Percentiles rank a stretch among this genome's conserved stretches.
Evolutionary conservation across 2,113 vertebrate genomes (phyloP).

Genomic region (Salvelinus alpinus): DNA sequence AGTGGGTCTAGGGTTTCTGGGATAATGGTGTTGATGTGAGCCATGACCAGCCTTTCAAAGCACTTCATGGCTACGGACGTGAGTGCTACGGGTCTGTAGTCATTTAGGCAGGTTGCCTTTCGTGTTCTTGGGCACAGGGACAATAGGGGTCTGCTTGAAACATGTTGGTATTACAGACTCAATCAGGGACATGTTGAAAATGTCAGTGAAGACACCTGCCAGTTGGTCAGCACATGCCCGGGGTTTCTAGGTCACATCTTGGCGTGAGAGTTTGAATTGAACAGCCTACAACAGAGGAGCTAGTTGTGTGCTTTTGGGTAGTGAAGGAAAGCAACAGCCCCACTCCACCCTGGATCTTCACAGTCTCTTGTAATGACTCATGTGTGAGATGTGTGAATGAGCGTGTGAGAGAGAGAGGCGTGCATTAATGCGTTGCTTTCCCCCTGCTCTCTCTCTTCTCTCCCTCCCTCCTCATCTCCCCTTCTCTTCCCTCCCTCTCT

Average conservation of each 20-base stretch:
- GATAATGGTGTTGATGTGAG: too few species aligned
- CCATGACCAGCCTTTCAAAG: too few species aligned
- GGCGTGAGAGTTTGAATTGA: neutral
- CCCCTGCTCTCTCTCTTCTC: slow-evolving; percentile 49
- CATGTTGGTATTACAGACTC: too few species aligned
- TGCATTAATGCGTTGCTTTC: slow-evolving; percentile 75
- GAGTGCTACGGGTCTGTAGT: too few species aligned
- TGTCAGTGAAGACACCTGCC: too few species aligned
- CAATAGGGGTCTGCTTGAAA: too few species aligned
- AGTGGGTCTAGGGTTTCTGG: too few species aligned
- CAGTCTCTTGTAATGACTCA: slow-evolving; percentile 27
- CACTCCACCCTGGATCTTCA: slow-evolving; percentile 17
- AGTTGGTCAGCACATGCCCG: too few species aligned
- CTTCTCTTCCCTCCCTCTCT: slow-evolving; percentile 15
- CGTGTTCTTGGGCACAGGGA: too few species aligned
- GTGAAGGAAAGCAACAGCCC: slow-evolving; percentile 25
- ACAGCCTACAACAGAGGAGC: neutral
- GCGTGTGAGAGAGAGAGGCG: slow-evolving; percentile 40
- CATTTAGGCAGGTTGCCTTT: too few species aligned
- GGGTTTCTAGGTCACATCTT: neutral
- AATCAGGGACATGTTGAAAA: too few species aligned
- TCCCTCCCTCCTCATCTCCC: slow-evolving; percentile 4
- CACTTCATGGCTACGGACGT: too few species aligned
- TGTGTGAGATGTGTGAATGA: slow-evolving; percentile 18
- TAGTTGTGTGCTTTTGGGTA: neutral